A percentile compares a stretch with the other conserved stretches of the same genome.
phyloP scores from a whole-genome alignment of 2,113 vertebrate genomes.

The Serinus canaria region DNA sequence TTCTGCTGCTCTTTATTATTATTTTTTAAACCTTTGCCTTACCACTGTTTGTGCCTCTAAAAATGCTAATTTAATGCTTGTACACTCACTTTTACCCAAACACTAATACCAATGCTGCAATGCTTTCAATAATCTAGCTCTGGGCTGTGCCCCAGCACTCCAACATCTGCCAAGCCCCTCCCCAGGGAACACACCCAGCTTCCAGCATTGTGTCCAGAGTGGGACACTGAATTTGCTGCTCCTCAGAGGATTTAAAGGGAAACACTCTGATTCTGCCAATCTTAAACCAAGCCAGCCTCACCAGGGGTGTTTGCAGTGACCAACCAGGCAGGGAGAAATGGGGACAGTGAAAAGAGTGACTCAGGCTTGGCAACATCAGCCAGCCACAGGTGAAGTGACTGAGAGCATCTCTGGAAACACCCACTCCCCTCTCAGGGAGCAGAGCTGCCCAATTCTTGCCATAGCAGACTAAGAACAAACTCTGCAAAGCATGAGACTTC shows the following conservation, averaged over 20 bases:
- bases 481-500: neutral
- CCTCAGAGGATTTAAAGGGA: neutral
- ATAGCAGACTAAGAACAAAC: neutral
- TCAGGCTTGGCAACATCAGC: neutral
- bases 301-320: neutral
- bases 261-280: neutral
- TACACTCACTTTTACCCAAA: neutral
- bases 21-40: neutral
- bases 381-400: neutral
- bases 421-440: neutral
- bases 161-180: neutral
- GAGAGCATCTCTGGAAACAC: neutral
- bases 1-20: neutral
- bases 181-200: neutral
- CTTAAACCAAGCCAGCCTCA: neutral
- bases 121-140: neutral
- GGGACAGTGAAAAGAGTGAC: neutral
- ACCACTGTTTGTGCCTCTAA: neutral
- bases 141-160: neutral
- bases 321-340: neutral
- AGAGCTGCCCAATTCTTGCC: neutral
- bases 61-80: neutral
- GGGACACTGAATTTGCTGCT: neutral
- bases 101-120: neutral
- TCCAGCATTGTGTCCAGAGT: neutral